These are phyloP conservation scores for Cirrhinus molitorella DNA, from an alignment of 2,797 vertebrate genomes.

Conservation along the genomic window DNA sequence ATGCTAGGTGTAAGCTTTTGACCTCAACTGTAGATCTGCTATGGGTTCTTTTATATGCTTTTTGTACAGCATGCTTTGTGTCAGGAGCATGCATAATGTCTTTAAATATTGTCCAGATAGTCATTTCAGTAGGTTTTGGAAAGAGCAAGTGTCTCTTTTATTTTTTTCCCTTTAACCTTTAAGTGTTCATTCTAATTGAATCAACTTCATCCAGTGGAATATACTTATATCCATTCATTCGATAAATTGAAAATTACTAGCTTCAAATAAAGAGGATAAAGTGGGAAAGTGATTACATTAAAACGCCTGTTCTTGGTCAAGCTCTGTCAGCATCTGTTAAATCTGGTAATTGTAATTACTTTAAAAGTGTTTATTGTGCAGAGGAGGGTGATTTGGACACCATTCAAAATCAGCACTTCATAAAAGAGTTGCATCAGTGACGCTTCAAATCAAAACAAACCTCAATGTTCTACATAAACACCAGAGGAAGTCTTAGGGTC, in stretches of 20 bases:
- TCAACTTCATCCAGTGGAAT: neutral
- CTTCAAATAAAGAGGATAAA: slow-evolving; percentile 16
- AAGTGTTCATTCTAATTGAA: slow-evolving; percentile 18
- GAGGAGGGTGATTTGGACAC: slow-evolving; percentile 5
- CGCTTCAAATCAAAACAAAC: slow-evolving; percentile 14
- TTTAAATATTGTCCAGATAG: neutral
- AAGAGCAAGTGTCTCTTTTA: neutral
- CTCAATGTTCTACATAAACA: neutral
- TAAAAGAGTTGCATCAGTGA: slow-evolving; percentile 12
- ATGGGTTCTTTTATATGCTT: no score
- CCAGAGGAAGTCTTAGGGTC: slow-evolving; percentile 35
- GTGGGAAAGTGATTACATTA: slow-evolving; percentile 29
- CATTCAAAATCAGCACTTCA: slow-evolving; percentile 21
- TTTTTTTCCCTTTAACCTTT: neutral
- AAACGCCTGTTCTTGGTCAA: slow-evolving; percentile 12
- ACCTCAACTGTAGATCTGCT: no score
- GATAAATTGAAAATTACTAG: slow-evolving; percentile 12
- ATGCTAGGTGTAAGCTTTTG: no score
- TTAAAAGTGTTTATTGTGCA: neutral
- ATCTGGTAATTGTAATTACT: slow-evolving; percentile 30
- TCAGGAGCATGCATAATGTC: neutral
- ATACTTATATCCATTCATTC: neutral
- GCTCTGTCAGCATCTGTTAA: slow-evolving; percentile 30
- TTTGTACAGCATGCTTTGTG: neutral
- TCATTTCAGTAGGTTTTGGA: neutral